Percentiles rank a stretch among this genome's conserved stretches.
These are phyloP conservation scores for Drosophila setosimentum DNA, from an alignment of 2,888 invertebrate genomes.

Conservation along the genomic window DNA sequence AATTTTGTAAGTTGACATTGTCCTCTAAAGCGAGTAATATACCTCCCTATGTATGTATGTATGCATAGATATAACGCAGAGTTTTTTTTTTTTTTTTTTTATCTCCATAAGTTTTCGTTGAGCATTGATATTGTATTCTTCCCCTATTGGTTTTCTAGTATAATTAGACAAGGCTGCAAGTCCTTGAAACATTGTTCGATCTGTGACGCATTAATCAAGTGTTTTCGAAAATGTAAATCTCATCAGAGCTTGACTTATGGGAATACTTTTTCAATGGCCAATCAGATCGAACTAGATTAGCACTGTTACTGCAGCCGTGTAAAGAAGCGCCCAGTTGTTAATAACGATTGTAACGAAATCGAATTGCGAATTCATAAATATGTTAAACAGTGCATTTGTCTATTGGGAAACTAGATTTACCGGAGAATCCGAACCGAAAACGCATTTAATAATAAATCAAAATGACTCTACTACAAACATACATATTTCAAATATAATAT, in stretches of 20 bases:
- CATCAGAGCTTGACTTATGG: neutral
- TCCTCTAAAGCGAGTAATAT: conserved; percentile 8
- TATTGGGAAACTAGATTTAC: conserved; percentile 14
- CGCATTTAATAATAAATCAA: conserved; percentile 39
- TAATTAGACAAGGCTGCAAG: conserved; percentile 52
- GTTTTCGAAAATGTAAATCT: neutral
- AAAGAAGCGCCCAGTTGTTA: conserved; percentile 2
- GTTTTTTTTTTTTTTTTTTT: conserved; percentile 5
- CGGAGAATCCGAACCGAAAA: conserved; percentile 23
- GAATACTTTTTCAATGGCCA: conserved; percentile 4
- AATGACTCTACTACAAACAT: conserved; percentile 33
- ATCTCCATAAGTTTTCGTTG: conserved; percentile 22
- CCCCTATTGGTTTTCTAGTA: conserved; percentile 49
- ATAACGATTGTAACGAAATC: conserved; percentile 2
- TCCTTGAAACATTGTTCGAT: neutral
- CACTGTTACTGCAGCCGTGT: conserved; percentile 9
- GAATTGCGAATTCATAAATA: conserved; percentile 11
- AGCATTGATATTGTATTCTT: conserved; percentile 12
- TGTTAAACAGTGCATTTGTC: conserved; percentile 18
- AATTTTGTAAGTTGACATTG: conserved; percentile 43
- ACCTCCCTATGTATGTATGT: conserved; percentile 1
- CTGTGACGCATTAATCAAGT: neutral
- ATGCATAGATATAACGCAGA: conserved; percentile 10
- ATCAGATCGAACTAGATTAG: conserved; percentile 6
- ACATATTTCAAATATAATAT: conserved; percentile 23